Percentiles rank a stretch among this genome's conserved stretches.
These are phyloP conservation scores for Dascyllus trimaculatus DNA, from an alignment of 2,113 vertebrate species.

Conservation along the genomic window DNA sequence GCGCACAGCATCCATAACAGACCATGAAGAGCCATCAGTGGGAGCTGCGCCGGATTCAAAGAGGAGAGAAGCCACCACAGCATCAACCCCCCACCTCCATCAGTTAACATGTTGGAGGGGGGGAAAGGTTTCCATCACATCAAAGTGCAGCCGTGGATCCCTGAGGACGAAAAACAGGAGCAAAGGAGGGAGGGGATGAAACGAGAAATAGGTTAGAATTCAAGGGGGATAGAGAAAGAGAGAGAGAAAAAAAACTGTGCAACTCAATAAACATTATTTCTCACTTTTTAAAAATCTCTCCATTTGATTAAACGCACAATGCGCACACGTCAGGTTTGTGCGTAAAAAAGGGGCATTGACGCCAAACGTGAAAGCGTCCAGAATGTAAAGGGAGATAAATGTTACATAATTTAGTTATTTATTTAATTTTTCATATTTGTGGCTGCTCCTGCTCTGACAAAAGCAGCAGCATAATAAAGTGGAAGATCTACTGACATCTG, in stretches of 20 bases:
- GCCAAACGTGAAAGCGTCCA: neutral
- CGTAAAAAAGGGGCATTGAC: neutral
- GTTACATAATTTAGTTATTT: slow-evolving; percentile 10
- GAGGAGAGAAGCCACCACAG: slow-evolving; percentile 15
- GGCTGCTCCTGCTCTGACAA: neutral
- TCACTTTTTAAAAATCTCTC: neutral
- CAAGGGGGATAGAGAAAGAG: slow-evolving; percentile 25
- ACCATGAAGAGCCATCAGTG: slow-evolving; percentile 51
- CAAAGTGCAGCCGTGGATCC: slow-evolving; percentile 68
- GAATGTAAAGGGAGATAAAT: neutral
- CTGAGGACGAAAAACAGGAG: slow-evolving; percentile 68
- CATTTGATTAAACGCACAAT: neutral
- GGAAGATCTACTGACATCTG: slow-evolving; percentile 59
- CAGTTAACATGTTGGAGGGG: slow-evolving; percentile 32
- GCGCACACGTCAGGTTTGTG: no score
- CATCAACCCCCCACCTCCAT: slow-evolving; percentile 23
- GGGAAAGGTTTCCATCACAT: slow-evolving; percentile 69
- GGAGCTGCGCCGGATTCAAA: slow-evolving; percentile 53
- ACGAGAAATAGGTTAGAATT: slow-evolving; percentile 53
- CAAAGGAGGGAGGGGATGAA: slow-evolving; percentile 30
- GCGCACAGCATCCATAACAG: slow-evolving; percentile 29
- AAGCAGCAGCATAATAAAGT: neutral
- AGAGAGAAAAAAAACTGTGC: neutral
- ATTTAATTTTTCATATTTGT: neutral
- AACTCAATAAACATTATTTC: neutral